A percentile compares a stretch with the other conserved stretches of the same genome.
Evolutionary conservation across 1,140 invertebrate genomes (phyloP).

Genomic region (Lepidotrigona ventralis): DNA sequence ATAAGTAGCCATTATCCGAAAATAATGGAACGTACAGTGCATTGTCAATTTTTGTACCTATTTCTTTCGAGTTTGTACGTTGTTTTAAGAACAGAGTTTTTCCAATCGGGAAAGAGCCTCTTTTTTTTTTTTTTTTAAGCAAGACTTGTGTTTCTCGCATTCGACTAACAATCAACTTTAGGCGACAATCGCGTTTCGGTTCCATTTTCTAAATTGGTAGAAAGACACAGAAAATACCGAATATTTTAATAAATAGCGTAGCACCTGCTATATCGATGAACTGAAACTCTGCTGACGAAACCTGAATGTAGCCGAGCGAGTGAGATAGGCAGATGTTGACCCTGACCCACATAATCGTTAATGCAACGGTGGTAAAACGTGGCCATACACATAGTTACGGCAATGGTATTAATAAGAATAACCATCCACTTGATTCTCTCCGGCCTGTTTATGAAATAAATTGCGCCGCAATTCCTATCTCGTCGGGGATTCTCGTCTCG

Average conservation of each 20-base stretch:
- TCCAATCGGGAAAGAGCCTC: too few species aligned
- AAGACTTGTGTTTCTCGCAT: background rate
- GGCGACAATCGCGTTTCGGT: background rate
- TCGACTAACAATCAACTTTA: background rate
- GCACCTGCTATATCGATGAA: slow-evolving; percentile 26
- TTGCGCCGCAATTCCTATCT: background rate
- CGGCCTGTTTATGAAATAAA: slow-evolving; percentile 18
- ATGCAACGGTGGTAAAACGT: slow-evolving; percentile 61
- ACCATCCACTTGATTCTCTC: slow-evolving; percentile 29
- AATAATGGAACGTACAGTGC: background rate
- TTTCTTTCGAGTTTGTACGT: background rate
- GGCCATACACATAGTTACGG: slow-evolving; percentile 21
- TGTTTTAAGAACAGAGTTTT: background rate
- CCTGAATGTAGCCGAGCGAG: slow-evolving; percentile 58
- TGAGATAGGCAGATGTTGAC: slow-evolving; percentile 73
- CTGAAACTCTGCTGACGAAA: slow-evolving; percentile 24
- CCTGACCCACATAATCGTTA: slow-evolving; percentile 76
- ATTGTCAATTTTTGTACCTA: background rate
- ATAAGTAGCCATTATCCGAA: background rate
- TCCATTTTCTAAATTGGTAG: background rate
- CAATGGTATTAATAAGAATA: slow-evolving; percentile 45
- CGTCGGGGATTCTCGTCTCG: background rate
- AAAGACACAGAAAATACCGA: background rate
- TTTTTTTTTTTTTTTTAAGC: background rate
- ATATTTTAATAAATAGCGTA: background rate